Conservation (phyloP, 2,888 invertebrate species). For the Cataglyphis rosenhaueri region DNA sequence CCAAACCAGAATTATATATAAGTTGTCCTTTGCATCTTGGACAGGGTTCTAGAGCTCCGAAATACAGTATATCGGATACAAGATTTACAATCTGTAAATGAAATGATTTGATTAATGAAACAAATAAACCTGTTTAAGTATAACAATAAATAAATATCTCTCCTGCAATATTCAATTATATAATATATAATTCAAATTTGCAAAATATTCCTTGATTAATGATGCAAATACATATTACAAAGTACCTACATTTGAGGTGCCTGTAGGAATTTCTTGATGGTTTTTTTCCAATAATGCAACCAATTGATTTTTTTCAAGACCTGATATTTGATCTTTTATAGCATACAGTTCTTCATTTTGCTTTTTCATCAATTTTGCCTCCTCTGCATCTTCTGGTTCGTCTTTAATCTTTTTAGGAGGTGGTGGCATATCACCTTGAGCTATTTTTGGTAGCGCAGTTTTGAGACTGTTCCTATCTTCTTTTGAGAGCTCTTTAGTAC, state of each 20-base stretch:
- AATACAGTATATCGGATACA: constrained; percentile 94
- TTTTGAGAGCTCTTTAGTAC: constrained; percentile 89
- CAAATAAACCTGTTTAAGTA: neutral
- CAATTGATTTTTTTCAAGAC: constrained; percentile 89
- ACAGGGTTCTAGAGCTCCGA: constrained; percentile 94
- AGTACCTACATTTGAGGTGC: constrained; percentile 89
- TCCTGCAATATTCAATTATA: neutral
- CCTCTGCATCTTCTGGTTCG: constrained; percentile 87
- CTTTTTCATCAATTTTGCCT: constrained; percentile 88
- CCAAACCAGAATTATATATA: constrained; percentile 88
- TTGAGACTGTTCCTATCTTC: constrained; percentile 91
- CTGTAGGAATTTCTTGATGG: constrained; percentile 89
- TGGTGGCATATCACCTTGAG: constrained; percentile 87
- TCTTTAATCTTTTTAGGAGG: constrained; percentile 90
- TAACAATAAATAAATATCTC: neutral
- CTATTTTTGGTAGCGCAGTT: constrained; percentile 87
- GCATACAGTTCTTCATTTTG: constrained; percentile 91
- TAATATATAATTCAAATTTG: neutral
- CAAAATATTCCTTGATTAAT: neutral
- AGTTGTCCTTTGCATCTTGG: constrained; percentile 93
- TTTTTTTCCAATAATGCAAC: constrained; percentile 90
- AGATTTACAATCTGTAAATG: constrained; percentile 89
- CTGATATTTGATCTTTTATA: constrained; percentile 88
- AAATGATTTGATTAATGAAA: neutral
- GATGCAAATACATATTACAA: neutral